Conservation (phyloP, 2,888 invertebrate species). For the Atethmia centrago region DNA sequence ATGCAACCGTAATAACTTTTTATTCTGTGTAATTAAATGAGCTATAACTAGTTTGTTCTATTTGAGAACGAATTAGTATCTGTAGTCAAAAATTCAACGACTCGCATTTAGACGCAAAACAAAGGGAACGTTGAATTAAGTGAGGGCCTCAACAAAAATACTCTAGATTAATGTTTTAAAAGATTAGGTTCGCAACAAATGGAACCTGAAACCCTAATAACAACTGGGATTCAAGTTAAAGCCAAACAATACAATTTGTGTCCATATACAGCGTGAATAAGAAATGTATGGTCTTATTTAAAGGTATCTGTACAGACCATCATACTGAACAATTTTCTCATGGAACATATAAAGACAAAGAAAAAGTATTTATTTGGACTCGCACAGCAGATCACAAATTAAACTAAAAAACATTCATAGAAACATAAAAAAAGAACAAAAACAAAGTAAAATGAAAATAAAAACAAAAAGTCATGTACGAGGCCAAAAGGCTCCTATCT, state of each 20-base stretch:
- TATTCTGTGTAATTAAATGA: background rate
- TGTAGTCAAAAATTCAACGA: background rate
- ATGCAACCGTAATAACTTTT: background rate
- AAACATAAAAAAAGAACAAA: too few relatives aligned
- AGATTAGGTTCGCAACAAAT: constrained; percentile 34
- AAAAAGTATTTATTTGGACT: too few relatives aligned
- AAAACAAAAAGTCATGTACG: too few relatives aligned
- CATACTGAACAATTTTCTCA: too few relatives aligned
- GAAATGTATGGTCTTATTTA: too few relatives aligned
- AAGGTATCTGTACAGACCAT: too few relatives aligned
- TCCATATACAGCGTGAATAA: background rate
- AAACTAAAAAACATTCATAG: too few relatives aligned
- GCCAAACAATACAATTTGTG: constrained; percentile 4
- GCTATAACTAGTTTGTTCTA: background rate
- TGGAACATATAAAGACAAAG: too few relatives aligned
- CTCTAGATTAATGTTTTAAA: constrained; percentile 34
- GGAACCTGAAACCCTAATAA: background rate
- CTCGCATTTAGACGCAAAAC: background rate
- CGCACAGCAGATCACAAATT: too few relatives aligned
- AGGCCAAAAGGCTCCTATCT: too few relatives aligned
- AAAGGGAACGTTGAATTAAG: constrained; percentile 18
- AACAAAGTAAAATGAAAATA: too few relatives aligned
- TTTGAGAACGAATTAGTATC: too few relatives aligned
- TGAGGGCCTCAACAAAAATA: constrained; percentile 19
- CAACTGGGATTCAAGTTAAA: constrained; percentile 20